A percentile compares a stretch with the other conserved stretches of the same genome.
Conservation (phyloP, 1,140 invertebrate genomes). For the Drosophila saltans region DNA sequence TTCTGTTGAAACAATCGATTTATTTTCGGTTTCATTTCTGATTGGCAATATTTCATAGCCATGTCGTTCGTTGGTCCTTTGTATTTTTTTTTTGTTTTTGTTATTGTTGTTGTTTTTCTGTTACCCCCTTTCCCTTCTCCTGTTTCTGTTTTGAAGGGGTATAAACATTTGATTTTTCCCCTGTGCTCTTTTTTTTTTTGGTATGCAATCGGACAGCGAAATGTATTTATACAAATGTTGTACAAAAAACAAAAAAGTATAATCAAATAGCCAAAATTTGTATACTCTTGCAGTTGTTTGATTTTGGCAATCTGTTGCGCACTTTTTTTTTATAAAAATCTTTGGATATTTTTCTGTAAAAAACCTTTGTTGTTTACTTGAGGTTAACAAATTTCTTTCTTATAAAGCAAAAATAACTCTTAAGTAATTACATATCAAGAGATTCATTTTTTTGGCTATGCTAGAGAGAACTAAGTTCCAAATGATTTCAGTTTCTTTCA, state of each 20-base stretch:
- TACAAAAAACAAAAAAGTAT: background rate
- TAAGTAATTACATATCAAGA: no score
- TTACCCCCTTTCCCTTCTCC: background rate
- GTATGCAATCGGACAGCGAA: slow-evolving; percentile 21
- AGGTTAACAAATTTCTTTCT: no score
- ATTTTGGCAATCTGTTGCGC: background rate
- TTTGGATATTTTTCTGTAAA: no score
- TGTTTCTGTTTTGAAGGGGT: background rate
- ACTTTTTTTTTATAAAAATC: no score
- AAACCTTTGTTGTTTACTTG: no score
- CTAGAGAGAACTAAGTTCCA: no score
- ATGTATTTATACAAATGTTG: slow-evolving; percentile 4
- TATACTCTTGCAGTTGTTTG: background rate
- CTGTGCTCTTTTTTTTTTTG: slow-evolving; percentile 14
- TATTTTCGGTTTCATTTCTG: slow-evolving; percentile 83
- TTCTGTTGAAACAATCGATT: slow-evolving; percentile 80
- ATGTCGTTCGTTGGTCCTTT: slow-evolving; percentile 34
- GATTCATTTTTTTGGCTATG: no score
- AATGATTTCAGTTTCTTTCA: no score
- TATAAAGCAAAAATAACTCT: no score
- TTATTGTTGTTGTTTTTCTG: slow-evolving; percentile 2
- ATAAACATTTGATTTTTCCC: background rate
- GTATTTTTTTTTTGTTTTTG: slow-evolving; percentile 2
- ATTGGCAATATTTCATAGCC: slow-evolving; percentile 81
- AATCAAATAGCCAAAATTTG: background rate